phyloP scores from a whole-genome alignment of 2,888 invertebrate species.

The Trichopoda pennipes region DNA sequence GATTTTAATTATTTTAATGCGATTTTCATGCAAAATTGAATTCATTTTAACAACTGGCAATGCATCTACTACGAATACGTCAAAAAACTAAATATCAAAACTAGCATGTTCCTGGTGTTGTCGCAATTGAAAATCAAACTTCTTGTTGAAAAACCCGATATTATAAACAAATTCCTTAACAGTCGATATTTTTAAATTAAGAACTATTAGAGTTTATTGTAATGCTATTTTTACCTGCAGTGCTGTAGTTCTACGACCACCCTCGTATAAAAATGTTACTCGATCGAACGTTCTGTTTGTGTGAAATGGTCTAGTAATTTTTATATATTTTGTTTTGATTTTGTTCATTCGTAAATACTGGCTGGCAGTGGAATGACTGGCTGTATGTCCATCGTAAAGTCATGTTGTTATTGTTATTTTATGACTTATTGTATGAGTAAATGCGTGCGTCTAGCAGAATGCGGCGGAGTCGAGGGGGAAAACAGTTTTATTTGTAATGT shows the following conservation, averaged over 20 bases:
- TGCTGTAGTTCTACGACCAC: background rate
- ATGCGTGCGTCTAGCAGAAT: conserved; percentile 10
- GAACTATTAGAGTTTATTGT: too few species aligned
- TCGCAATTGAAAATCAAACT: too few species aligned
- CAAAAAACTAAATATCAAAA: too few species aligned
- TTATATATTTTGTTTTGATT: conserved; percentile 44
- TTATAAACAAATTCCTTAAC: too few species aligned
- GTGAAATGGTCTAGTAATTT: conserved; percentile 44
- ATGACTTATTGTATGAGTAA: conserved; percentile 44
- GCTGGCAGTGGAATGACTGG: conserved; percentile 2
- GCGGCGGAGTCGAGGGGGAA: conserved; percentile 6
- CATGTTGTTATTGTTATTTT: conserved; percentile 44
- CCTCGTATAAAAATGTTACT: conserved; percentile 9
- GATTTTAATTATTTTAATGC: too few species aligned
- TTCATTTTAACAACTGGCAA: too few species aligned
- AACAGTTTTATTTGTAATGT: conserved; percentile 35
- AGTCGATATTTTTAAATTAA: too few species aligned
- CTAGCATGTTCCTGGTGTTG: too few species aligned
- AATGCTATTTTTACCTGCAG: too few species aligned
- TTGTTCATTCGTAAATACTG: conserved; percentile 41
- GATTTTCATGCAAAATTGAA: too few species aligned
- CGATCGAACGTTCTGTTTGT: background rate
- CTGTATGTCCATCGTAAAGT: background rate
- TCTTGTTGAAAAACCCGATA: too few species aligned
- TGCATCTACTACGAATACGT: too few species aligned